These are phyloP conservation scores for Dendrocincla fuliginosa DNA, from an alignment of 2,797 vertebrate species.

Conservation along the genomic window DNA sequence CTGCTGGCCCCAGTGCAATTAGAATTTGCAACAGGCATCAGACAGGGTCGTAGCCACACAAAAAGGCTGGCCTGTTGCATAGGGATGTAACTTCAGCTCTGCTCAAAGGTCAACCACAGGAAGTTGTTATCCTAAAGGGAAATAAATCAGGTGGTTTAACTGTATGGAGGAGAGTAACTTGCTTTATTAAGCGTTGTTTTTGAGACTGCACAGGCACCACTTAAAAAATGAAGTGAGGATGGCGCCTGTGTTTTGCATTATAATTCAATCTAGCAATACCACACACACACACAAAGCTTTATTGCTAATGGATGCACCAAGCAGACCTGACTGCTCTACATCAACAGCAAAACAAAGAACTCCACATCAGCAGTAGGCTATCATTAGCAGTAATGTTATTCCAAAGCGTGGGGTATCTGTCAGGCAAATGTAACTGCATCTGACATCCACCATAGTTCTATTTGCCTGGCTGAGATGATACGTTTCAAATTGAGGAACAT, in stretches of 20 bases:
- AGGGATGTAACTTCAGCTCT: not conserved
- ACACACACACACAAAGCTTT: not conserved
- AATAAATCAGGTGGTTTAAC: conserved; percentile 15
- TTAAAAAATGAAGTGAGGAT: conserved; percentile 33
- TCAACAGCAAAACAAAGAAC: conserved; percentile 41
- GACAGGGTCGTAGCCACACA: not conserved
- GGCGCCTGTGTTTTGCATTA: conserved; percentile 33
- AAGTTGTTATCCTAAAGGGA: not conserved
- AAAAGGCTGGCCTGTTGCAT: not conserved
- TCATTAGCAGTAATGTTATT: conserved; percentile 64
- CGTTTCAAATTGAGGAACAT: conserved; percentile 39
- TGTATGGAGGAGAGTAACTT: not conserved
- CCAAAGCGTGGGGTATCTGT: conserved; percentile 7
- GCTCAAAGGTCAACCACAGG: not conserved
- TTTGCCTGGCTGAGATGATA: conserved; percentile 20
- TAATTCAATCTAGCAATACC: conserved; percentile 37
- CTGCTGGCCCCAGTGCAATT: not conserved
- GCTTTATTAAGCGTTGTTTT: conserved; percentile 32
- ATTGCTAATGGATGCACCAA: conserved; percentile 39
- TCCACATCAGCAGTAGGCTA: conserved; percentile 22
- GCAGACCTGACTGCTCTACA: conserved; percentile 42
- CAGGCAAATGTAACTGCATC: conserved; percentile 42
- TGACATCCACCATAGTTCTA: conserved; percentile 33
- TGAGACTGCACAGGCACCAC: not conserved
- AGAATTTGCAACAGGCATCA: not conserved